Evolutionary conservation across 1,140 invertebrate genomes (phyloP), one percentile per base, ranked within the genome.

Genomic region (Pseudomyrmex dendroicus): DNA sequence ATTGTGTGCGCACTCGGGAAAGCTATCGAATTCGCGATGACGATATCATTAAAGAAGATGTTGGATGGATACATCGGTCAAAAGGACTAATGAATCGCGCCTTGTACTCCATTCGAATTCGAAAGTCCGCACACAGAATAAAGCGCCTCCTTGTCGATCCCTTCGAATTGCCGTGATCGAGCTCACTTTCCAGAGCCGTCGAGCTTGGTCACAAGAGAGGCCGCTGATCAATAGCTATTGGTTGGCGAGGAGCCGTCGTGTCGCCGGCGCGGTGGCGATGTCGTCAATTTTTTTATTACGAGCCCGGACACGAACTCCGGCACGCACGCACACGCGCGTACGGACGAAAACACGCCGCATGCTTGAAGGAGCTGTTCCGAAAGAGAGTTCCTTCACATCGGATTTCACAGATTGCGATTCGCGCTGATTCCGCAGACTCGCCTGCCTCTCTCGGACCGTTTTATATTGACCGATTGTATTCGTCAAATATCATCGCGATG

Each of bases 201-300:
- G 74, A 76, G 50, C 64, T 25, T 73, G 57, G 66, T 46, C 72
- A 89, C 84, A 87, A 88, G 82, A 86, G 84, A 86, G 5, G 84
- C 83, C 86, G 83, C 88, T 89, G 90, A 91, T 90, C 90, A 91
- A 91, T 90, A 91, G 90, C 89, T 83, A 88, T 87, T 85, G 90
- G 82, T 90, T 84, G 87, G 82, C 84, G 72, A 84, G 78, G 87
- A 88, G 86, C 76, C 87, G 82, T 90, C 87, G 86, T 89, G 89
- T 90, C 82, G 83, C 86, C 82, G 85, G 64, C 73, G 85, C 87
- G 86, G 85, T 88, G 87, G 86, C 90, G 84, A 91, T 91, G 90
- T 91, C 90, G 89, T 89, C 84, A 91, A 86, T 90, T 89, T 90
- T 91, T 91, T 90, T 90, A 89, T 89, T 88, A 90, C 85, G 86